These are phyloP conservation scores for Ciconia stormi DNA, from an alignment of 2,113 vertebrate species.

Conservation along the genomic window DNA sequence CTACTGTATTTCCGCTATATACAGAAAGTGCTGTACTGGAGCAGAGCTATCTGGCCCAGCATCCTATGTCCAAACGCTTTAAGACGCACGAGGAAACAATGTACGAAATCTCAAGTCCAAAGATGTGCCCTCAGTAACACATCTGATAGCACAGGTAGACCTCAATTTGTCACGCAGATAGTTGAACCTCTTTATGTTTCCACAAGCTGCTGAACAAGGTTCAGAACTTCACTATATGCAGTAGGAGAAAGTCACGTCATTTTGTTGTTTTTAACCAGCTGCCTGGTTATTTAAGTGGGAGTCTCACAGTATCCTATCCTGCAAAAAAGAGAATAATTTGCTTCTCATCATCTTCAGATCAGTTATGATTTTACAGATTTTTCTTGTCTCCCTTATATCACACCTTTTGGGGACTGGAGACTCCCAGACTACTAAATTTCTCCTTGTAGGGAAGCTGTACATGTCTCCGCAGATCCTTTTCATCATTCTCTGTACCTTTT, in stretches of 20 bases:
- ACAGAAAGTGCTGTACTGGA: background rate
- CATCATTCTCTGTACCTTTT: background rate
- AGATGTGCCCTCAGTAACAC: background rate
- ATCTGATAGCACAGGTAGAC: background rate
- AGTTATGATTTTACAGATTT: background rate
- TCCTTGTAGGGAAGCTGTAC: background rate
- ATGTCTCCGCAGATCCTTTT: background rate
- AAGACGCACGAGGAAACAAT: background rate
- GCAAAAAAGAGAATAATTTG: background rate
- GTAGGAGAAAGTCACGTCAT: background rate
- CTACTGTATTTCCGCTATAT: background rate
- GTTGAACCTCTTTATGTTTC: background rate
- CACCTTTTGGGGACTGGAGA: background rate
- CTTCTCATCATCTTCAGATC: background rate
- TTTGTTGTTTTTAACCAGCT: background rate
- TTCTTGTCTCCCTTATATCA: background rate
- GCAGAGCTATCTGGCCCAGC: background rate
- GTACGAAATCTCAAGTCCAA: background rate
- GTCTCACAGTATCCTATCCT: background rate
- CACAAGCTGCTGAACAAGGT: accelerated
- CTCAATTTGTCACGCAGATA: background rate
- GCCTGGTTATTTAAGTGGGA: background rate
- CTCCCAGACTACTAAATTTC: background rate
- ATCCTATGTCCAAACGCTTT: background rate
- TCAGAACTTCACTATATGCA: background rate